Evolutionary conservation across 2,888 invertebrate species (phyloP).

Genomic region (Agrilus cyanescens): DNA sequence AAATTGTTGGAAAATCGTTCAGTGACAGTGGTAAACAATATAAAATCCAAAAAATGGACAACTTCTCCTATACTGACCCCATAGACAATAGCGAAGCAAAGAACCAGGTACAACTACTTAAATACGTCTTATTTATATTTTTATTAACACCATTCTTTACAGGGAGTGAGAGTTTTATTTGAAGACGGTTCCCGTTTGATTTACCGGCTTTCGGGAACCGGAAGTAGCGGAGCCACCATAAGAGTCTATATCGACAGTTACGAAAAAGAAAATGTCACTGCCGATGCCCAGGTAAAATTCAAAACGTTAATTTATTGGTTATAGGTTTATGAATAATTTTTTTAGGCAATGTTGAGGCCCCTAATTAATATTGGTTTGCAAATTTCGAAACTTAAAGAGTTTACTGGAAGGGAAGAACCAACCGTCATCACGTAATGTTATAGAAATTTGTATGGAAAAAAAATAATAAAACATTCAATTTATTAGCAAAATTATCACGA

Average conservation of each 20-base stretch:
- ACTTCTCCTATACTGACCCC: constrained; percentile 93
- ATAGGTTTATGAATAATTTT: constrained; percentile 5
- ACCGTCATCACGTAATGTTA: constrained; percentile 83
- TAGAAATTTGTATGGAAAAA: neutral
- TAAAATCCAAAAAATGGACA: constrained; percentile 71
- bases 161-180: constrained; percentile 91
- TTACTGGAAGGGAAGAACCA: constrained; percentile 82
- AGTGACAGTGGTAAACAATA: constrained; percentile 54
- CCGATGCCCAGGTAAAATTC: constrained; percentile 44
- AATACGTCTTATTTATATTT: constrained; percentile 15
- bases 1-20: constrained; percentile 50
- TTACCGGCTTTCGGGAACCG: constrained; percentile 91
- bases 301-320: neutral
- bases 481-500: too few species aligned
- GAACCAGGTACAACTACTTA: constrained; percentile 55
- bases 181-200: constrained; percentile 91
- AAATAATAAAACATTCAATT: too few species aligned
- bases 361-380: constrained; percentile 79
- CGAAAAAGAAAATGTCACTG: constrained; percentile 58
- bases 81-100: constrained; percentile 82
- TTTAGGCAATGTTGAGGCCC: constrained; percentile 62
- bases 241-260: constrained; percentile 93
- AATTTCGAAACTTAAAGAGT: constrained; percentile 67
- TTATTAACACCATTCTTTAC: constrained; percentile 16
- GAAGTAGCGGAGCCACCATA: constrained; percentile 95